phyloP scores from a whole-genome alignment of 2,888 invertebrate species.

The Margaritifera margaritifera region DNA sequence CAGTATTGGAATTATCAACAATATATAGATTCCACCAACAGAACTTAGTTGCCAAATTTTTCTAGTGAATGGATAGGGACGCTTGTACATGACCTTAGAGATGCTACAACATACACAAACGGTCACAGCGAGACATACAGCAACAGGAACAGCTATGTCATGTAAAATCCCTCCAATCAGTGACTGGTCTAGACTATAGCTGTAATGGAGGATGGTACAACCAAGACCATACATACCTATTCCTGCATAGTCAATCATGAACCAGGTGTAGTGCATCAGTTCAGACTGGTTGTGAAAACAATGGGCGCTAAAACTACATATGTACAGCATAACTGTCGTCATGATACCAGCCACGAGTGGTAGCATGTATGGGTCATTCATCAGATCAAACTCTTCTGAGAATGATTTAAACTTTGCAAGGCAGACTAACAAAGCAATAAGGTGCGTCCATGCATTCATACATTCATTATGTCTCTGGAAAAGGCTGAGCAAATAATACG shows the following conservation, averaged over 20 bases:
- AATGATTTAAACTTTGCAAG: constrained; percentile 47
- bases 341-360: constrained; percentile 65
- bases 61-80: constrained; percentile 69
- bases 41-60: constrained; percentile 69
- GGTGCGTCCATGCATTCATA: constrained; percentile 71
- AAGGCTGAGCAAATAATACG: constrained; percentile 64
- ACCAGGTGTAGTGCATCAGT: constrained; percentile 69
- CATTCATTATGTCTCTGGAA: constrained; percentile 71
- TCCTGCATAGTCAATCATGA: constrained; percentile 71
- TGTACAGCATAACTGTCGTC: constrained; percentile 64
- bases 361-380: constrained; percentile 67
- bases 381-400: constrained; percentile 57
- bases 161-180: constrained; percentile 52
- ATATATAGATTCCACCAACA: constrained; percentile 64
- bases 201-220: constrained; percentile 68
- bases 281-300: constrained; percentile 69
- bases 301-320: constrained; percentile 66
- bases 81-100: constrained; percentile 64
- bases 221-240: constrained; percentile 72
- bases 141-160: constrained; percentile 58
- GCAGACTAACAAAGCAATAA: constrained; percentile 54
- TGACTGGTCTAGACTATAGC: constrained; percentile 63
- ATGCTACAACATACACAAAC: constrained; percentile 64
- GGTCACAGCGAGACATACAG: constrained; percentile 57
- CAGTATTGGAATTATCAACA: constrained; percentile 66